A percentile compares a stretch with the other conserved stretches of the same genome.
phyloP scores from a whole-genome alignment of 2,888 invertebrate genomes.

The Nasonovia ribisnigri region DNA sequence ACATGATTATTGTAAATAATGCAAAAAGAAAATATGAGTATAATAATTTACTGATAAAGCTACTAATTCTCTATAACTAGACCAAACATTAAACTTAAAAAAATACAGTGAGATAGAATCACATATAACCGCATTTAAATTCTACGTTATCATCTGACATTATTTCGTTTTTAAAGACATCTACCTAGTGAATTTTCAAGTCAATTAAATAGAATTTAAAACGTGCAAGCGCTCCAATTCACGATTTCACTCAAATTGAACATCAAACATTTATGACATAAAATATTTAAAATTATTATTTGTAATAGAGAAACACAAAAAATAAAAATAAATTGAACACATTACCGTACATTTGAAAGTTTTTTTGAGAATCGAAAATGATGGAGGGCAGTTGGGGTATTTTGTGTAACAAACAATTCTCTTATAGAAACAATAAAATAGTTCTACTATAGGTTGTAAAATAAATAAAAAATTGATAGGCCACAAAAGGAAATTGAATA shows the following conservation, averaged over 20 bases:
- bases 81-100: background rate
- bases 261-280: background rate
- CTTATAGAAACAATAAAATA: background rate
- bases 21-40: background rate
- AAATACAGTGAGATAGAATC: background rate
- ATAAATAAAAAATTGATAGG: background rate
- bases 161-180: background rate
- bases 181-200: background rate
- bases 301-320: background rate
- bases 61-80: background rate
- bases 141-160: background rate
- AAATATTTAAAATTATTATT: too few species aligned
- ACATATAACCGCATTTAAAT: background rate
- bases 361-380: background rate
- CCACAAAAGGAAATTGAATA: background rate
- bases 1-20: background rate
- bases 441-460: background rate
- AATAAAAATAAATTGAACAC: background rate
- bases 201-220: background rate
- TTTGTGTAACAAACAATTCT: background rate
- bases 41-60: background rate
- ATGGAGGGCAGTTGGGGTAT: background rate
- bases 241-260: background rate
- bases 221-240: background rate
- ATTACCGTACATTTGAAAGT: background rate